Evolutionary conservation across 1,140 invertebrate genomes (phyloP), one percentile per base, ranked within the genome.

Genomic region (Drosophila parabipectinata): DNA sequence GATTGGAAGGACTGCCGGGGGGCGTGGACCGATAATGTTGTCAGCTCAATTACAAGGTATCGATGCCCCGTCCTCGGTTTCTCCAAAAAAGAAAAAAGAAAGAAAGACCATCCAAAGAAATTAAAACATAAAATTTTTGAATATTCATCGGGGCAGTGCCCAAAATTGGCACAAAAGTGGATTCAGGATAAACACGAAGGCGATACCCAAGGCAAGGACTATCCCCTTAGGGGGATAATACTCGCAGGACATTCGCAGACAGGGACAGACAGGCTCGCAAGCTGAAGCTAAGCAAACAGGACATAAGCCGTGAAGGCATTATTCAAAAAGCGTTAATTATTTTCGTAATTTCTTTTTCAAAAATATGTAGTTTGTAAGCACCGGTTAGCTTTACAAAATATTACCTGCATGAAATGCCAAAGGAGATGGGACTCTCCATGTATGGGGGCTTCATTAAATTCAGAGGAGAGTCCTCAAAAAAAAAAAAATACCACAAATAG

Each of bases 21-120:
- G 72, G 72, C 60, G 71, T 74, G 50, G 39, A 12, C 55, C 71
- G 72, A 74, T 74, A 74, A 74, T 74, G 71, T 66, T 74, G 72
- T 74, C 72, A 74, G 71, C 48, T 66, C 53, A 75, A 74, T 74
- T 74, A 74, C 53, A 74, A 47, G 48, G n/a, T 6, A 68, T 68
- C 8, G 30, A 34, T 68, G 44, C 24, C 32, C 12, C 15, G 1
- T 10, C 26, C n/a, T 2, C 10, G 14, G 1, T 12, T 14, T 4
- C 12, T 41, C 50, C 10, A 21, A 7, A 7, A 12, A 24, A 44
- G 28, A 26, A 10, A 7, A 21, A 24, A 32, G n/a, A 56, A 51
- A n/a, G 15, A n/a, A 73, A 55, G 72, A 21, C 10, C 37, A 10
- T 15, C 14, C 18, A n/a, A n/a, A 37, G 41, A 58, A 69, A 69